These are phyloP conservation scores for Nemapogon koenigi DNA, from an alignment of 2,888 invertebrate genomes.

Conservation along the genomic window DNA sequence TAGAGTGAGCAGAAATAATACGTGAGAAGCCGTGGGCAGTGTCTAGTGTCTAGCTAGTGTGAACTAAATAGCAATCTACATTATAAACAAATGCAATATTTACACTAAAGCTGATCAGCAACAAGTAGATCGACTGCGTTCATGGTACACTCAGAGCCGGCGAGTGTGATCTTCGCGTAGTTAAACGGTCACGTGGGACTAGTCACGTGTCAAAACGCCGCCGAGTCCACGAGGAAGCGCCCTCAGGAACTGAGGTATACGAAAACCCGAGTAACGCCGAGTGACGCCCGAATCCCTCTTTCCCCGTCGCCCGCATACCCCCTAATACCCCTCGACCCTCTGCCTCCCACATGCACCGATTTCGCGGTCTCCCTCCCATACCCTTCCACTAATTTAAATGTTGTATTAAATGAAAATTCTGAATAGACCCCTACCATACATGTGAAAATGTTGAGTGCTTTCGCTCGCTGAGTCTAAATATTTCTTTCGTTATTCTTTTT, in stretches of 20 bases:
- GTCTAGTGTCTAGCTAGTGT: no score
- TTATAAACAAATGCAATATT: no score
- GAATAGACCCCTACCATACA: constrained; percentile 1
- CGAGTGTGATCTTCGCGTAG: no score
- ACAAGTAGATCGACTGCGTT: no score
- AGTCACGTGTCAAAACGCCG: constrained; percentile 24
- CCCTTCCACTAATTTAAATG: constrained; percentile 12
- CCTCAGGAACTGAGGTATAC: constrained; percentile 62
- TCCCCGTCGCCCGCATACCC: constrained; percentile 31
- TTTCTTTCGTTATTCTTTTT: no score
- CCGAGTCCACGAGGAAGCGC: constrained; percentile 54
- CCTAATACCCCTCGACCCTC: constrained; percentile 27
- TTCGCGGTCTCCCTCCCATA: constrained; percentile 39
- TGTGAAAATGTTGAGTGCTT: background rate
- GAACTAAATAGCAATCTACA: no score
- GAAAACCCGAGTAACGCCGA: constrained; percentile 56
- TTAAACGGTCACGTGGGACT: no score
- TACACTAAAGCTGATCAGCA: no score
- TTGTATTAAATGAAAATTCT: constrained; percentile 10
- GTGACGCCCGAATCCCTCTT: constrained; percentile 26
- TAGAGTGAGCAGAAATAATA: no score
- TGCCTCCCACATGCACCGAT: constrained; percentile 37
- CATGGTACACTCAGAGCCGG: no score
- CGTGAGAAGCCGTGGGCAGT: no score
- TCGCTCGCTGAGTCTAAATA: no score